Evolutionary conservation across 2,888 invertebrate genomes (phyloP).

Genomic region (Endotricha flammealis): DNA sequence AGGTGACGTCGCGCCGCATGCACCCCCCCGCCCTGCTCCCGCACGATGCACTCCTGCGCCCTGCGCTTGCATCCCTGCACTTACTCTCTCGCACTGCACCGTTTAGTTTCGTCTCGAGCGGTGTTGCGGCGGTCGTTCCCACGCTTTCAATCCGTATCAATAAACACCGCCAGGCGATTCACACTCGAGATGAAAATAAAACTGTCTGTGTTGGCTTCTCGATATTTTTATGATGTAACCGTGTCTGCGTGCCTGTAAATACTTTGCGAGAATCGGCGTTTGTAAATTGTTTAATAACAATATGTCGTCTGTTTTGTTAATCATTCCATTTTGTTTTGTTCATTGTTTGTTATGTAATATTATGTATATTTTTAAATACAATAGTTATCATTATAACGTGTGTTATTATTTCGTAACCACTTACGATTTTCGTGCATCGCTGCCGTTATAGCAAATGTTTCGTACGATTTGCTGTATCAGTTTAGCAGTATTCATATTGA

Average conservation of each 20-base stretch:
- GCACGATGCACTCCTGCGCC: conserved; percentile 32
- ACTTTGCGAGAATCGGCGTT: too few relatives aligned
- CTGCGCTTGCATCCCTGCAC: conserved; percentile 38
- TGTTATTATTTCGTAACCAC: conserved; percentile 12
- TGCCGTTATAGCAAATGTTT: too few relatives aligned
- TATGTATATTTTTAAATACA: too few relatives aligned
- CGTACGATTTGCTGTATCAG: too few relatives aligned
- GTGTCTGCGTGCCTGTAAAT: too few relatives aligned
- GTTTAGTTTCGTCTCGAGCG: neutral
- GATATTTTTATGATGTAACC: conserved; percentile 1
- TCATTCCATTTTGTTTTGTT: too few relatives aligned
- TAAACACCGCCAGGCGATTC: conserved; percentile 8
- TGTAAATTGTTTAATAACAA: too few relatives aligned
- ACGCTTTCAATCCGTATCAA: conserved; percentile 7
- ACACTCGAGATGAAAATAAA: conserved; percentile 11
- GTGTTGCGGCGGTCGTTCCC: conserved; percentile 1
- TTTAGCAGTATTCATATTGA: too few relatives aligned
- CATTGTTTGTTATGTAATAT: too few relatives aligned
- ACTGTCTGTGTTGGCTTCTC: conserved; percentile 5
- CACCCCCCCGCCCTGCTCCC: conserved; percentile 28
- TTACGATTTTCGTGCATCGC: neutral
- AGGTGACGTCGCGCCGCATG: conserved; percentile 49
- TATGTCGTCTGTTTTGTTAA: too few relatives aligned
- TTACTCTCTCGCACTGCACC: conserved; percentile 15
- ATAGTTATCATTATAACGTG: conserved; percentile 21